Evolutionary conservation across 2,888 invertebrate genomes (phyloP).

Genomic region (Reticulitermes lucifugus): DNA sequence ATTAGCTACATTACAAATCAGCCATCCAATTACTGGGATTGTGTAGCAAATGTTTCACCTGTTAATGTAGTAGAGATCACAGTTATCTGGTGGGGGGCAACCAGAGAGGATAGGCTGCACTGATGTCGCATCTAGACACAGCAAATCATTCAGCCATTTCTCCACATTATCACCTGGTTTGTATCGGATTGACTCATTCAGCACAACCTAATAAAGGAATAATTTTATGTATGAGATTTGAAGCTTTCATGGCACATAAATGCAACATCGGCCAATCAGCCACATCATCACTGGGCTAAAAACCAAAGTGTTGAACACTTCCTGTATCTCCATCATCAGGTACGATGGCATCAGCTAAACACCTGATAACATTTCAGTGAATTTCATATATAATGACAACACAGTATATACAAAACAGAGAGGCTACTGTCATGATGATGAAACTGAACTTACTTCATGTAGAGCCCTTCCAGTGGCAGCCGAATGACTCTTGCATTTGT

Average conservation of each 20-base stretch:
- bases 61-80: constrained; percentile 89
- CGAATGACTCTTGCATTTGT: constrained; percentile 61
- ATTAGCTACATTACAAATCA: too few relatives aligned
- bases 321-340: too few relatives aligned
- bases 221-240: neutral
- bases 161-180: constrained; percentile 88
- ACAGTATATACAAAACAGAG: too few relatives aligned
- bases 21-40: neutral
- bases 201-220: constrained; percentile 70
- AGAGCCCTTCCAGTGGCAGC: constrained; percentile 68
- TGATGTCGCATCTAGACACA: constrained; percentile 89
- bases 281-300: too few relatives aligned
- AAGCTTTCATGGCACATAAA: too few relatives aligned
- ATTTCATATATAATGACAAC: too few relatives aligned
- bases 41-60: constrained; percentile 69
- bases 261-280: too few relatives aligned
- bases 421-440: neutral
- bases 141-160: constrained; percentile 88
- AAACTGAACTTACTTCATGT: constrained; percentile 65
- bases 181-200: constrained; percentile 97
- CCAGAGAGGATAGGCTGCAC: constrained; percentile 77
- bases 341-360: too few relatives aligned
- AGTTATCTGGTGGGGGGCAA: constrained; percentile 89
- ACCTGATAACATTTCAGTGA: too few relatives aligned
- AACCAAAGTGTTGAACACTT: too few relatives aligned